A percentile compares a stretch with the other conserved stretches of the same genome.
Conservation (phyloP, 2,797 vertebrate genomes). For the Oreortyx pictus region DNA sequence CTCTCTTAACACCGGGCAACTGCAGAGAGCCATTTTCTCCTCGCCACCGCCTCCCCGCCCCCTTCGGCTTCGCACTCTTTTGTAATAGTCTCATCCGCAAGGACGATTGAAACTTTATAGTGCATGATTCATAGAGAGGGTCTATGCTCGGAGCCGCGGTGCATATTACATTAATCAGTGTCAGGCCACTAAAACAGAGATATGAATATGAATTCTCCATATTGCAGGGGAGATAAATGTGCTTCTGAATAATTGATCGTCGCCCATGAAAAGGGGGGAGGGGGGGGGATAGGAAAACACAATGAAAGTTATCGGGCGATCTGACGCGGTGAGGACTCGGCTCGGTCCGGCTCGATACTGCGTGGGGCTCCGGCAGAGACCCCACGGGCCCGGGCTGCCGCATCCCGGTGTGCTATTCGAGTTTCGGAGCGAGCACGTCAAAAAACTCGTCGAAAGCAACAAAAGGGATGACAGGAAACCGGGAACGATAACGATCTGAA, state of each 20-base stretch:
- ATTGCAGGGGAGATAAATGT: slow-evolving; percentile 79
- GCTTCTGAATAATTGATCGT: slow-evolving; percentile 74
- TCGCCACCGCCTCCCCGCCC: background rate
- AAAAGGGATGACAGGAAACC: background rate
- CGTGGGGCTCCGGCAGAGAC: too few species aligned
- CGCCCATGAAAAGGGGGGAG: background rate
- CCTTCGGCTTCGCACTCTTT: background rate
- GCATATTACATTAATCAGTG: slow-evolving; percentile 82
- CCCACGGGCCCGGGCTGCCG: background rate
- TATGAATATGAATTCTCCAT: slow-evolving; percentile 81
- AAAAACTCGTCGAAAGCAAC: background rate
- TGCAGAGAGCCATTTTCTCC: slow-evolving; percentile 6
- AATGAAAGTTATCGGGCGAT: background rate
- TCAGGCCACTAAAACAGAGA: slow-evolving; percentile 80
- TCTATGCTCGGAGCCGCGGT: slow-evolving; percentile 68
- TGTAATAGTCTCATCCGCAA: slow-evolving; percentile 74
- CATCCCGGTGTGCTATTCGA: too few species aligned
- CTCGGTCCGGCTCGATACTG: background rate
- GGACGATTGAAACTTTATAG: slow-evolving; percentile 80
- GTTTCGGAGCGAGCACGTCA: background rate
- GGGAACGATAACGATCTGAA: background rate
- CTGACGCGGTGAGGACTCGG: background rate
- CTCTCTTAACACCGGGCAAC: slow-evolving; percentile 59
- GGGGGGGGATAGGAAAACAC: background rate
- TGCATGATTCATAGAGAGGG: slow-evolving; percentile 79